A percentile compares a stretch with the other conserved stretches of the same genome.
phyloP scores from a whole-genome alignment of 2,888 invertebrate species.

The Cybosia mesomella region DNA sequence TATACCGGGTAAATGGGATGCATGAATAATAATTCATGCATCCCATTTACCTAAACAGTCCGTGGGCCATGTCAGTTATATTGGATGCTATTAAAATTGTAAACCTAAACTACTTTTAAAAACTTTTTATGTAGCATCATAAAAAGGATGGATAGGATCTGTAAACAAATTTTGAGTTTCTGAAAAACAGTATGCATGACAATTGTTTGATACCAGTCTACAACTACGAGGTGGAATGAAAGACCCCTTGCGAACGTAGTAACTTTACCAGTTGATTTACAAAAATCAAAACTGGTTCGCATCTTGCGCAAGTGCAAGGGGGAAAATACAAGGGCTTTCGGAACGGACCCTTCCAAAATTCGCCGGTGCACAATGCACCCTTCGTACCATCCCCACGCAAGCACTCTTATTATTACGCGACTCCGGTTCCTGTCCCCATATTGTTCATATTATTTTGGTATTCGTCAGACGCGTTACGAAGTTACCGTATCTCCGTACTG shows the following conservation, averaged over 20 bases:
- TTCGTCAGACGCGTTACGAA: slow-evolving; percentile 79
- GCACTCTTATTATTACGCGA: slow-evolving; percentile 85
- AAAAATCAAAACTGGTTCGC: slow-evolving; percentile 86
- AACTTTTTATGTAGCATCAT: slow-evolving; percentile 18
- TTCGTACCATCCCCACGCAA: slow-evolving; percentile 86
- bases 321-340: slow-evolving; percentile 82
- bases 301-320: slow-evolving; percentile 86
- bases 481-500: slow-evolving; percentile 60
- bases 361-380: slow-evolving; percentile 87
- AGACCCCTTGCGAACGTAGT: slow-evolving; percentile 71
- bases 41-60: background rate
- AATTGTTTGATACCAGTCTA: slow-evolving; percentile 58
- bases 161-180: slow-evolving; percentile 42
- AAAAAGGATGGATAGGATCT: slow-evolving; percentile 47
- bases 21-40: slow-evolving; percentile 1
- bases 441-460: slow-evolving; percentile 84
- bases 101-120: background rate
- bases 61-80: background rate
- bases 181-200: slow-evolving; percentile 37
- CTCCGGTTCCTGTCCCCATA: slow-evolving; percentile 85
- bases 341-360: slow-evolving; percentile 85
- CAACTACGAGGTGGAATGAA: slow-evolving; percentile 65
- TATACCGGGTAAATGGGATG: background rate
- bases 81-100: slow-evolving; percentile 1
- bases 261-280: slow-evolving; percentile 73